phyloP scores from a whole-genome alignment of 2,888 invertebrate genomes.

The Chrysodeixis includens region DNA sequence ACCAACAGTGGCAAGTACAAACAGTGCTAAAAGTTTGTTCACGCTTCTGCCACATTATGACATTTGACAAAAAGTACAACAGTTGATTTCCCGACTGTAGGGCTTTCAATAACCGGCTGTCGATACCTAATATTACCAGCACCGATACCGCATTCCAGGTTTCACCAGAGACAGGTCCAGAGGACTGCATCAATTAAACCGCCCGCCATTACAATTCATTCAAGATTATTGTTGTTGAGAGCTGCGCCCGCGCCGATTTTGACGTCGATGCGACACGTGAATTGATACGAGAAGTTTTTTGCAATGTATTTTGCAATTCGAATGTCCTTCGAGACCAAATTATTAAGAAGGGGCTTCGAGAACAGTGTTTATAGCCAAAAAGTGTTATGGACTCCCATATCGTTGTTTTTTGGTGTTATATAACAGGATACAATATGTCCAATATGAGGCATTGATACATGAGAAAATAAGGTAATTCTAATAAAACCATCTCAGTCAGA shows the following conservation, averaged over 20 bases:
- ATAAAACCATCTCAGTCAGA: background rate
- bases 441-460: no score
- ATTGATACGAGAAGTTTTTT: conserved; percentile 62
- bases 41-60: background rate
- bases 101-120: conserved; percentile 2
- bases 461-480: background rate
- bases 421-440: no score
- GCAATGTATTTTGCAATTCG: conserved; percentile 41
- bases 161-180: conserved; percentile 70
- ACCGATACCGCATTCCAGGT: conserved; percentile 45
- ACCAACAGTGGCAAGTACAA: no score
- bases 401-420: no score
- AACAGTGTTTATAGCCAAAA: background rate
- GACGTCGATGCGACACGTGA: conserved; percentile 75
- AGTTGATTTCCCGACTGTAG: background rate
- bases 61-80: background rate
- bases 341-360: conserved; percentile 18
- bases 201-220: conserved; percentile 84
- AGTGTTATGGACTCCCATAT: background rate
- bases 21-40: background rate
- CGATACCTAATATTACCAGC: conserved; percentile 31
- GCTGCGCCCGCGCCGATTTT: conserved; percentile 70
- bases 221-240: conserved; percentile 83
- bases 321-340: conserved; percentile 31
- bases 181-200: conserved; percentile 80